A percentile compares a stretch with the other conserved stretches of the same genome.
Evolutionary conservation across 1,140 invertebrate species (phyloP).

Genomic region (Melipona quadrifasciata): DNA sequence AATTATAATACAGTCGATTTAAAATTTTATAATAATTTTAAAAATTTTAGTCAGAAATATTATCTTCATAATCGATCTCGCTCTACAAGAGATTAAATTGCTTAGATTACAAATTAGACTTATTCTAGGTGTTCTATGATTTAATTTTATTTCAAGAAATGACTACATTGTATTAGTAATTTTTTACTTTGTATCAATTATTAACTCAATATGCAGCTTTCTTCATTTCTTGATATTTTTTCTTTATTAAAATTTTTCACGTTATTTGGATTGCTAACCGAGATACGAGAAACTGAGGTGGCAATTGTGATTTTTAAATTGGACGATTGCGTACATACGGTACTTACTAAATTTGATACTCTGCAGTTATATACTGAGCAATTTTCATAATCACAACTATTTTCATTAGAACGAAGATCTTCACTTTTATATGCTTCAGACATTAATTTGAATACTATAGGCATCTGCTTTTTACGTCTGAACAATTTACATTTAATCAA

Average conservation of each 20-base stretch:
- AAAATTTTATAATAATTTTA: neutral
- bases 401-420: too few relatives aligned
- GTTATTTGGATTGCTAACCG: neutral
- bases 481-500: neutral
- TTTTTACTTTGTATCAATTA: neutral
- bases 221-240: neutral
- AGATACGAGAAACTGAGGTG: conserved; percentile 14
- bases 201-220: conserved; percentile 21
- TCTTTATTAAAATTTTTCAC: neutral
- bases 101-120: conserved; percentile 5
- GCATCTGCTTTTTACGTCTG: conserved; percentile 1
- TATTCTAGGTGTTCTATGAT: neutral
- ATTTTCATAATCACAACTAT: too few relatives aligned
- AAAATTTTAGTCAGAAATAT: neutral
- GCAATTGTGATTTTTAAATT: conserved; percentile 31
- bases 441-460: conserved; percentile 2
- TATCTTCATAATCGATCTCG: neutral
- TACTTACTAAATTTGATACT: conserved; percentile 7
- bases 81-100: neutral
- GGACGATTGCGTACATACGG: conserved; percentile 38
- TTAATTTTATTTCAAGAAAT: neutral
- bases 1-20: neutral
- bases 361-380: neutral
- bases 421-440: neutral
- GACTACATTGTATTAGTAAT: neutral